phyloP scores from a whole-genome alignment of 2,797 vertebrate genomes.

The Chromobotia macracanthus region DNA sequence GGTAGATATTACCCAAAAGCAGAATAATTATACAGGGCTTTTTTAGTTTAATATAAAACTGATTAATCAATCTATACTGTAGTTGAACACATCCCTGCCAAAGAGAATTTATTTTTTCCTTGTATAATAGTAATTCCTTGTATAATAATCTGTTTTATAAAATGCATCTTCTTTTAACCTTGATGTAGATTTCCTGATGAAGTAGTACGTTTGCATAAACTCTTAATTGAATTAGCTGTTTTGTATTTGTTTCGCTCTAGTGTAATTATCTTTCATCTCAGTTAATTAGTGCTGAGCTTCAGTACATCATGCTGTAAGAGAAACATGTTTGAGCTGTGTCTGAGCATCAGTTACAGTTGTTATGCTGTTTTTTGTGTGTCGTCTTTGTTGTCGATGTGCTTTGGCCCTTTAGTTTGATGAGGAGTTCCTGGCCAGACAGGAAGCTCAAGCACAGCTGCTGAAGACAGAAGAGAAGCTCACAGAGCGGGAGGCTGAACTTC shows the following conservation, averaged over 20 bases:
- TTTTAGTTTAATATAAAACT: neutral
- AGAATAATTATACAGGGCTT: neutral
- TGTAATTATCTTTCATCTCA: neutral
- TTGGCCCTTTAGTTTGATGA: constrained; percentile 85
- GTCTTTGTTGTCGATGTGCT: neutral
- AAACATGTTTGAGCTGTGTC: neutral
- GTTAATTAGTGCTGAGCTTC: neutral
- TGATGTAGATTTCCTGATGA: neutral
- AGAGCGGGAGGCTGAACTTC: constrained; percentile 87
- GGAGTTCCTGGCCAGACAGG: constrained; percentile 90
- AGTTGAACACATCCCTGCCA: too few species aligned
- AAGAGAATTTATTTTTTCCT: too few species aligned
- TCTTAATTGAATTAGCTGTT: neutral
- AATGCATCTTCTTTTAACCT: neutral
- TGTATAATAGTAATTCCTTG: too few species aligned
- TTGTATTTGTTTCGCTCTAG: neutral
- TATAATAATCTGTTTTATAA: neutral
- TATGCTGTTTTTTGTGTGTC: neutral
- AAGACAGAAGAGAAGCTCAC: constrained; percentile 88
- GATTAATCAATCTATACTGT: too few species aligned
- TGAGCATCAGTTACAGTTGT: too few species aligned
- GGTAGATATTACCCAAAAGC: neutral
- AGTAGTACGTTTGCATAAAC: neutral
- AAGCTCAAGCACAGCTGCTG: constrained; percentile 86
- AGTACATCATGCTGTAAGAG: neutral